A percentile compares a stretch with the other conserved stretches of the same genome.
These are phyloP conservation scores for Parascotia fuliginaria DNA, from an alignment of 2,888 invertebrate species.

Conservation along the genomic window DNA sequence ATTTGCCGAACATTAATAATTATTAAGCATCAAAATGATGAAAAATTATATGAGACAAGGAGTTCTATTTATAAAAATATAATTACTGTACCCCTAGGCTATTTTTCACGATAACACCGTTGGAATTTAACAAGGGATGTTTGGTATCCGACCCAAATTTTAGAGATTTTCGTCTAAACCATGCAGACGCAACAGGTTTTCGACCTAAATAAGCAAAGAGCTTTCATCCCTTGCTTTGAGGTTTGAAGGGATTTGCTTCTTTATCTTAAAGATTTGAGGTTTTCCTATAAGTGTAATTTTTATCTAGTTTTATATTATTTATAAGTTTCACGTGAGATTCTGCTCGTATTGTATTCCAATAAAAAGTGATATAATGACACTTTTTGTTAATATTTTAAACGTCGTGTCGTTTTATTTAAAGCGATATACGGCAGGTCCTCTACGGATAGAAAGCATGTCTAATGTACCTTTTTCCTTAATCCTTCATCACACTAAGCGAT, in stretches of 20 bases:
- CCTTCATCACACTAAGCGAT: no score
- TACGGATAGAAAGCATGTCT: no score
- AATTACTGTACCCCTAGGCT: not conserved
- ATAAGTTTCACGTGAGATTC: no score
- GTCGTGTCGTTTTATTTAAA: no score
- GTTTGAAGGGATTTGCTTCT: not conserved
- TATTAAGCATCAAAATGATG: no score
- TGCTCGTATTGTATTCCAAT: no score
- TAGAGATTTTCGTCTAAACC: not conserved
- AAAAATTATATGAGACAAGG: not conserved
- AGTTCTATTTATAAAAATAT: conserved; percentile 1
- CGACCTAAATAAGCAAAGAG: not conserved
- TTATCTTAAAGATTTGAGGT: not conserved
- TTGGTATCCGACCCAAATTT: not conserved
- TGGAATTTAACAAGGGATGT: not conserved
- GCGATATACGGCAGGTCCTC: no score
- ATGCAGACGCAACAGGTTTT: not conserved
- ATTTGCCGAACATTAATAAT: no score
- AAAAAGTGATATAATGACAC: no score
- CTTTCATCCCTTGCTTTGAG: not conserved
- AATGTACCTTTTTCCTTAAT: no score
- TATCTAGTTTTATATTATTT: not conserved
- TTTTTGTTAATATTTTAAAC: no score
- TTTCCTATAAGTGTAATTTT: not conserved
- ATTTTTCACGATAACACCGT: not conserved